Conservation (phyloP, 2,888 invertebrate species). For the Rhagophthalmus giganteus region DNA sequence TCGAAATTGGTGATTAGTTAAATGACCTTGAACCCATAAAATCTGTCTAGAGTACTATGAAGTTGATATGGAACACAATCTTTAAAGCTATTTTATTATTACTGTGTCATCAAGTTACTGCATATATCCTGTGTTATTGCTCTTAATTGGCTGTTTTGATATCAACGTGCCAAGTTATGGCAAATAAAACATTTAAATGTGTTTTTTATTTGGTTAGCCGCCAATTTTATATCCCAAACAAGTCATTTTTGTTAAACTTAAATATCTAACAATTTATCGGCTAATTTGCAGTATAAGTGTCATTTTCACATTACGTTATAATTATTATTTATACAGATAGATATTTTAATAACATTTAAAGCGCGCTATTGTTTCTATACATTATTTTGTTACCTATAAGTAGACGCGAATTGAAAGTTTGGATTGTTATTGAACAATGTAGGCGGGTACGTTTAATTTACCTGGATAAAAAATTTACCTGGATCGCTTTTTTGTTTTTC, state of each 20-base stretch:
- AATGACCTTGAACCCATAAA: slow-evolving; percentile 33
- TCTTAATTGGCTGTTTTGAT: slow-evolving; percentile 45
- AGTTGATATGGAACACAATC: slow-evolving; percentile 24
- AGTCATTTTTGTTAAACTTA: slow-evolving; percentile 36
- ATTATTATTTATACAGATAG: too few species aligned
- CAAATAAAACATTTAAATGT: slow-evolving; percentile 45
- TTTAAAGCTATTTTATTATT: slow-evolving; percentile 41
- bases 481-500: too few species aligned
- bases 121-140: slow-evolving; percentile 44
- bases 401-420: not conserved
- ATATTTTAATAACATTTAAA: too few species aligned
- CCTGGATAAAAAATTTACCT: too few species aligned
- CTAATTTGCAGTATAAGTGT: not conserved
- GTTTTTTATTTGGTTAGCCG: slow-evolving; percentile 47
- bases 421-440: not conserved
- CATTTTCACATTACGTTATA: not conserved
- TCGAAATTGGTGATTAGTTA: slow-evolving; percentile 5
- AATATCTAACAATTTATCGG: slow-evolving; percentile 18
- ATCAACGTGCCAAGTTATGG: slow-evolving; percentile 43
- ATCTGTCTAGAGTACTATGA: slow-evolving; percentile 13
- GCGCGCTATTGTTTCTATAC: too few species aligned
- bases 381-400: too few species aligned
- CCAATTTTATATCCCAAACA: slow-evolving; percentile 45
- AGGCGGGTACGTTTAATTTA: too few species aligned
- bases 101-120: slow-evolving; percentile 43